phyloP scores from a whole-genome alignment of 2,797 vertebrate genomes.

The Melopsittacus undulatus region DNA sequence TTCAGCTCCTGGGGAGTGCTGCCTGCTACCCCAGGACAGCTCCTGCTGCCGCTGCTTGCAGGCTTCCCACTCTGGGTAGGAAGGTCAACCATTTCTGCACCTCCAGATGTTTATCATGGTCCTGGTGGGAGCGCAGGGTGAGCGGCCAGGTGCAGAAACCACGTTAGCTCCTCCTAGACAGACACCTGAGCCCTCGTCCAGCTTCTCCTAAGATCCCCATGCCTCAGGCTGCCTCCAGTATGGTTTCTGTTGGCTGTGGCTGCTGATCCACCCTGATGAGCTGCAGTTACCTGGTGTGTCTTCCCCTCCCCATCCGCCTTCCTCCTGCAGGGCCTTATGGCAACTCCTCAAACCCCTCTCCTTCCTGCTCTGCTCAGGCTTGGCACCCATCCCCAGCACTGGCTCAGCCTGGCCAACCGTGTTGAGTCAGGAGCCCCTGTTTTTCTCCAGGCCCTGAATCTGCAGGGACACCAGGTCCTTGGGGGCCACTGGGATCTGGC shows the following conservation, averaged over 20 bases:
- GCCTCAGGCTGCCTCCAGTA: accelerated
- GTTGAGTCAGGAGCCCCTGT: constrained; percentile 52
- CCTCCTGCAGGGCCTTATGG: constrained; percentile 13
- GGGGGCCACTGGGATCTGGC: background rate
- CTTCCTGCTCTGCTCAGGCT: constrained; percentile 25
- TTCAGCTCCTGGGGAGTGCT: background rate
- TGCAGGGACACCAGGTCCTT: background rate
- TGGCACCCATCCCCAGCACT: background rate
- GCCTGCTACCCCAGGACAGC: background rate
- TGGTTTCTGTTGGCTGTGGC: background rate
- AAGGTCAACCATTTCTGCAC: background rate
- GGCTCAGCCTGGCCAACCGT: background rate
- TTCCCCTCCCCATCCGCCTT: background rate
- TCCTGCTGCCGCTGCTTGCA: accelerated
- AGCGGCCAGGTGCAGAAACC: background rate
- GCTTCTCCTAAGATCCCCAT: background rate
- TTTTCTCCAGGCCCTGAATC: constrained; percentile 34
- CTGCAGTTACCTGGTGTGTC: background rate
- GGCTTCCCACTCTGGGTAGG: accelerated
- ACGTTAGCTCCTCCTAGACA: background rate
- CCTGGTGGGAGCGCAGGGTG: background rate
- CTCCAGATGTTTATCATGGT: background rate
- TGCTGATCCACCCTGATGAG: background rate
- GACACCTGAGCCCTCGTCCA: background rate
- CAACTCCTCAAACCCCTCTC: background rate